These are phyloP conservation scores for Saccopteryx leptura DNA, from an alignment of 2,113 vertebrate genomes.

Conservation along the genomic window DNA sequence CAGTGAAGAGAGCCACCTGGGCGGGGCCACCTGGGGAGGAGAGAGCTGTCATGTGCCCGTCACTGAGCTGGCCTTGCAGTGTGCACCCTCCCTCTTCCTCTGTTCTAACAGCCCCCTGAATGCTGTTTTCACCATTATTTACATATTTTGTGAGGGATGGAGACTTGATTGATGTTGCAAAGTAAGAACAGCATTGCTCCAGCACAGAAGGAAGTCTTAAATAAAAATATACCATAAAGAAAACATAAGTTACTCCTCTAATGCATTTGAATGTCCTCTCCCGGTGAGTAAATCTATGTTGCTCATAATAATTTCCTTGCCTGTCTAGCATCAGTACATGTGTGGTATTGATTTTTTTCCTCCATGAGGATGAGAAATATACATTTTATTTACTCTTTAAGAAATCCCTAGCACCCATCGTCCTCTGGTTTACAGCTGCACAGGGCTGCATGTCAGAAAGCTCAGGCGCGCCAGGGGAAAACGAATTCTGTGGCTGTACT, in stretches of 20 bases:
- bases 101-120: fast-evolving
- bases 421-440: fast-evolving
- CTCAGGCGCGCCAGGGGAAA: fast-evolving
- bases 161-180: background rate
- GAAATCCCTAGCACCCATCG: background rate
- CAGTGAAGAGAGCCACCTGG: background rate
- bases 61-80: fast-evolving
- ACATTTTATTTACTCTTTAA: constrained; percentile 13
- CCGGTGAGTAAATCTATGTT: fast-evolving
- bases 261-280: background rate
- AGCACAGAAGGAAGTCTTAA: background rate
- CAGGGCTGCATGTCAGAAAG: fast-evolving
- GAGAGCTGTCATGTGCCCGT: fast-evolving
- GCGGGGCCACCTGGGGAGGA: background rate
- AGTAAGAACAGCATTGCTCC: background rate
- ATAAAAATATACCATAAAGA: background rate
- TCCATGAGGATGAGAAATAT: background rate
- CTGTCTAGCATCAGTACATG: background rate
- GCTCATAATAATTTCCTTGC: background rate
- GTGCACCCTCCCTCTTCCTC: background rate
- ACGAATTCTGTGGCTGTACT: background rate
- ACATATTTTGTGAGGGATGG: background rate
- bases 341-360: background rate
- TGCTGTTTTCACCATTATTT: no score
- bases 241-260: background rate